phyloP scores from a whole-genome alignment of 2,113 vertebrate species.

The Chaetorhynchus papuensis region DNA sequence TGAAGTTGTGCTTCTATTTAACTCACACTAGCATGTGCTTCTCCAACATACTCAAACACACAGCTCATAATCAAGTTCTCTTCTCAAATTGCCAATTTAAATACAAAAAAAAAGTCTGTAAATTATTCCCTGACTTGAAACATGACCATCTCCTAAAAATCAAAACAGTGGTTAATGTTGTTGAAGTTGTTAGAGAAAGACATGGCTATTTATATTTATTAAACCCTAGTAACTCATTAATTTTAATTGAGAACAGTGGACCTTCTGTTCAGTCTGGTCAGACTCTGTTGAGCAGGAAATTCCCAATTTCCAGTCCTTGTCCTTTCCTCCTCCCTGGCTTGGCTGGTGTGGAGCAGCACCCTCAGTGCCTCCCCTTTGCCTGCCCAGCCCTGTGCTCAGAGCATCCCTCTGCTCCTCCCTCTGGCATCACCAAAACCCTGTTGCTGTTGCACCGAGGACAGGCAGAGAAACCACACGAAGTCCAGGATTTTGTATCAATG shows the following conservation, averaged over 20 bases:
- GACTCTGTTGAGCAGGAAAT: background rate
- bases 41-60: background rate
- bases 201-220: background rate
- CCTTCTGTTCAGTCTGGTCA: background rate
- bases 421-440: background rate
- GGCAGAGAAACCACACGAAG: too few species aligned
- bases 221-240: background rate
- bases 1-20: background rate
- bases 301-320: background rate
- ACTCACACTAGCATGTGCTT: background rate
- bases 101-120: background rate
- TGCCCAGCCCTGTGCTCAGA: background rate
- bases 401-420: background rate
- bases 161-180: background rate
- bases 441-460: too few species aligned
- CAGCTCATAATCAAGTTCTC: background rate
- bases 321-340: background rate
- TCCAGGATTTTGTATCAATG: too few species aligned
- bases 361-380: fast-evolving
- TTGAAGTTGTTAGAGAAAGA: background rate
- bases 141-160: background rate
- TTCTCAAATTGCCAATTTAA: background rate
- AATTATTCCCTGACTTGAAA: background rate
- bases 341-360: background rate
- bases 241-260: background rate